A percentile compares a stretch with the other conserved stretches of the same genome.
Evolutionary conservation across 2,888 invertebrate genomes (phyloP).

Genomic region (Oxycera nigricornis): DNA sequence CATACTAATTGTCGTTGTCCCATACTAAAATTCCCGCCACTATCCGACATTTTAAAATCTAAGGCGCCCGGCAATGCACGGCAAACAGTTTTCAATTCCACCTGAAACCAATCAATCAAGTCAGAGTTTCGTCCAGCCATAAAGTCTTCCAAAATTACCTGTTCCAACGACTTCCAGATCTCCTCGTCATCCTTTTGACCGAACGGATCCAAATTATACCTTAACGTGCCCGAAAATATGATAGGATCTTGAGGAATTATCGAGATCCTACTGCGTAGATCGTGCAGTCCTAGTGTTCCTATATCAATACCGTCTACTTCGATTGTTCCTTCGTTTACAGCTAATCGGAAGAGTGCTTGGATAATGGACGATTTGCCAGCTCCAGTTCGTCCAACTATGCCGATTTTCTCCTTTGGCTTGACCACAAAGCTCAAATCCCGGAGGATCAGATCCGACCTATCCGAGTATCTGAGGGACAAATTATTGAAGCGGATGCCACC

Average conservation of each 20-base stretch:
- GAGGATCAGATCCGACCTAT: slow-evolving; percentile 67
- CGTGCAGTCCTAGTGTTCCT: slow-evolving; percentile 71
- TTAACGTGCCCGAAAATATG: slow-evolving; percentile 76
- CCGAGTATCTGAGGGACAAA: slow-evolving; percentile 63
- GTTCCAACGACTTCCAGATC: slow-evolving; percentile 75
- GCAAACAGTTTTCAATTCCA: slow-evolving; percentile 31
- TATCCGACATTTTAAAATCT: slow-evolving; percentile 70
- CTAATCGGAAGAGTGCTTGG: slow-evolving; percentile 74
- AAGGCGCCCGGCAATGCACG: slow-evolving; percentile 64
- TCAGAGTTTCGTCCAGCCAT: neutral
- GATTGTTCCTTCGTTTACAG: slow-evolving; percentile 75
- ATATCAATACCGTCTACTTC: slow-evolving; percentile 75
- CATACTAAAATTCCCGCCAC: slow-evolving; percentile 80
- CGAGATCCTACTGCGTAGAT: slow-evolving; percentile 77
- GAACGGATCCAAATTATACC: slow-evolving; percentile 83
- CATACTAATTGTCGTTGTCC: slow-evolving; percentile 86
- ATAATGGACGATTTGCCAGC: slow-evolving; percentile 67
- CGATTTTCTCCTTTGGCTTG: slow-evolving; percentile 61
- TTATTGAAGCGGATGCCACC: slow-evolving; percentile 70
- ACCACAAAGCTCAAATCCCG: slow-evolving; percentile 70
- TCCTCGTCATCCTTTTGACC: slow-evolving; percentile 71
- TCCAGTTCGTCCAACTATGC: slow-evolving; percentile 70
- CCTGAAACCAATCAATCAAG: neutral
- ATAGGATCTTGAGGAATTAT: slow-evolving; percentile 91
- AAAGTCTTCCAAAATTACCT: slow-evolving; percentile 58